phyloP scores from a whole-genome alignment of 1,140 invertebrate genomes.

The Dendrolimus punctatus region DNA sequence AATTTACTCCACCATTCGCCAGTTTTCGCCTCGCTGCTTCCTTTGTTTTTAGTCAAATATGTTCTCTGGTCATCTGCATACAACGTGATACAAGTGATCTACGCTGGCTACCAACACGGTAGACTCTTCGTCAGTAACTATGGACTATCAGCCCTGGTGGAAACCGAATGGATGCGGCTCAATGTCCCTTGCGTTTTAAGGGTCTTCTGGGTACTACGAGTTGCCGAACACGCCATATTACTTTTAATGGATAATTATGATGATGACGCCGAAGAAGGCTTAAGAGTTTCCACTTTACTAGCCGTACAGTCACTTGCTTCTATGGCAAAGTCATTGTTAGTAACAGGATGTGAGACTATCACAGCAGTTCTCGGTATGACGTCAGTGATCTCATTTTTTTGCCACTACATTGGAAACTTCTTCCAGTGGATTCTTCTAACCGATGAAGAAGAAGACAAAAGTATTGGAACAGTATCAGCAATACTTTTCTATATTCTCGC shows the following conservation, averaged over 20 bases:
- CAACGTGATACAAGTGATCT: constrained; percentile 78
- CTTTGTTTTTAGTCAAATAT: constrained; percentile 80
- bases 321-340: constrained; percentile 74
- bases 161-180: constrained; percentile 89
- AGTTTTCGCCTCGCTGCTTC: constrained; percentile 79
- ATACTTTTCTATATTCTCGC: constrained; percentile 96
- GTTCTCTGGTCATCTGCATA: constrained; percentile 79
- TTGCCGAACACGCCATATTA: constrained; percentile 76
- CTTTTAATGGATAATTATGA: constrained; percentile 70
- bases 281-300: constrained; percentile 60
- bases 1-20: constrained; percentile 77
- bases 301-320: constrained; percentile 66
- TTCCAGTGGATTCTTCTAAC: constrained; percentile 90
- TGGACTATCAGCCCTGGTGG: constrained; percentile 86
- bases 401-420: constrained; percentile 89
- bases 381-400: constrained; percentile 89
- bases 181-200: constrained; percentile 90
- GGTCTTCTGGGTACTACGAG: constrained; percentile 89
- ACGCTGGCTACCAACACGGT: constrained; percentile 79
- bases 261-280: constrained; percentile 57
- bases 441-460: constrained; percentile 90
- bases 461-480: constrained; percentile 92
- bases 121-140: constrained; percentile 83
- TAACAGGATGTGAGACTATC: constrained; percentile 92
- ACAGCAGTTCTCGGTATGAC: constrained; percentile 93